A percentile compares a stretch with the other conserved stretches of the same genome.
Conservation (phyloP, 2,888 invertebrate genomes). For the Acanthosepion pharaonis region DNA sequence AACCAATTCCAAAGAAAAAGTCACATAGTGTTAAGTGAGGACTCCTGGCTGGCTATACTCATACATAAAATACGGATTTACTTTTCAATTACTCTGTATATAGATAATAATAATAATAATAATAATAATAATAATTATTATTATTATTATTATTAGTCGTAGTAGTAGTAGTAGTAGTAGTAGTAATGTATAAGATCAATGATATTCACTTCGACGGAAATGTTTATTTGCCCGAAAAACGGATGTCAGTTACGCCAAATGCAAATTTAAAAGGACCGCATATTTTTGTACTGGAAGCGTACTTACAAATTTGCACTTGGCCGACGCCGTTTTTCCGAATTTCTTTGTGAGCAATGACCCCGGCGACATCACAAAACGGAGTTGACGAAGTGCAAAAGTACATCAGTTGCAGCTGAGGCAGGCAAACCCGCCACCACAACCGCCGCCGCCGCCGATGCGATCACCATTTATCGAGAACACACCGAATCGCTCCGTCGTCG, state of each 20-base stretch:
- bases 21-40: too few relatives aligned
- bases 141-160: too few relatives aligned
- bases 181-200: too few relatives aligned
- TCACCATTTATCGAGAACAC: not conserved
- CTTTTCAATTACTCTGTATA: too few relatives aligned
- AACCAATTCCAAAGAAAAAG: too few relatives aligned
- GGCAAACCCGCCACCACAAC: not conserved
- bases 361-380: conserved; percentile 33
- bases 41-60: too few relatives aligned
- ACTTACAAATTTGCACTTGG: not conserved
- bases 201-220: too few relatives aligned
- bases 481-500: not conserved
- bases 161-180: too few relatives aligned
- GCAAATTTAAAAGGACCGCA: not conserved
- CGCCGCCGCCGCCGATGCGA: not conserved
- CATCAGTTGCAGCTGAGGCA: not conserved
- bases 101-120: too few relatives aligned
- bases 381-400: conserved; percentile 8
- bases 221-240: too few relatives aligned
- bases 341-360: conserved; percentile 13
- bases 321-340: not conserved
- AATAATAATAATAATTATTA: too few relatives aligned
- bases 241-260: not conserved
- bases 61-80: too few relatives aligned
- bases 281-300: not conserved